Percentiles rank a stretch among this genome's conserved stretches.
These are phyloP conservation scores for Hydroisotoma schaefferi DNA, from an alignment of 2,888 invertebrate genomes.

Conservation along the genomic window DNA sequence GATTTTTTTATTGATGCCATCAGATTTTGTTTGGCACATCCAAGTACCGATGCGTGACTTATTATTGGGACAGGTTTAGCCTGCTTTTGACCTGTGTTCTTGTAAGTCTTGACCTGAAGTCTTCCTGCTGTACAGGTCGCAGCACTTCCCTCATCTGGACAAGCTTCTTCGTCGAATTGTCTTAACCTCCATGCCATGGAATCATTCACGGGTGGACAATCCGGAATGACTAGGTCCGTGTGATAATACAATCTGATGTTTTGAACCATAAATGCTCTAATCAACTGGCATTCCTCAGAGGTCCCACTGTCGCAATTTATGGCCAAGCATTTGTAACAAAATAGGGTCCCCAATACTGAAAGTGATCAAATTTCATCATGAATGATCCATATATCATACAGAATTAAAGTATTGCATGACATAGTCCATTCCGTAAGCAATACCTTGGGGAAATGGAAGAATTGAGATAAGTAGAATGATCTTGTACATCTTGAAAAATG, in stretches of 20 bases:
- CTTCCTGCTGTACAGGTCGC: slow-evolving; percentile 41
- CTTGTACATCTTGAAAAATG: too few relatives aligned
- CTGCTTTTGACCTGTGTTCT: background rate
- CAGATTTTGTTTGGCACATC: slow-evolving; percentile 38
- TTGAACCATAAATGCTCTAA: slow-evolving; percentile 21
- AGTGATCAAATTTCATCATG: too few relatives aligned
- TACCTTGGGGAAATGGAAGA: too few relatives aligned
- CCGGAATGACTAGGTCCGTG: slow-evolving; percentile 26
- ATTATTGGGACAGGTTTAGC: background rate
- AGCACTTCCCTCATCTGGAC: slow-evolving; percentile 11
- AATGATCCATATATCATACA: too few relatives aligned
- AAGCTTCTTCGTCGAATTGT: slow-evolving; percentile 19
- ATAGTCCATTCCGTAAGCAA: too few relatives aligned
- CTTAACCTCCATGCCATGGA: slow-evolving; percentile 27
- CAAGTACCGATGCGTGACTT: slow-evolving; percentile 43
- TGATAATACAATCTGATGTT: slow-evolving; percentile 31
- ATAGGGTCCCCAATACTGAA: too few relatives aligned
- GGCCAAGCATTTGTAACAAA: slow-evolving; percentile 38
- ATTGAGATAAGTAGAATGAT: too few relatives aligned
- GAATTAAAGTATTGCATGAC: too few relatives aligned
- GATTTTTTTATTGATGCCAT: slow-evolving; percentile 19
- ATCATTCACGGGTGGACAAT: slow-evolving; percentile 35
- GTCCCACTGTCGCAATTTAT: slow-evolving; percentile 36
- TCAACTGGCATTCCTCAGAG: slow-evolving; percentile 17
- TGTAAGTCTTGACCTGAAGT: slow-evolving; percentile 33